Percentiles rank a stretch among this genome's conserved stretches.
Evolutionary conservation across 2,113 vertebrate genomes (phyloP).

Genomic region (Myotis davidii): DNA sequence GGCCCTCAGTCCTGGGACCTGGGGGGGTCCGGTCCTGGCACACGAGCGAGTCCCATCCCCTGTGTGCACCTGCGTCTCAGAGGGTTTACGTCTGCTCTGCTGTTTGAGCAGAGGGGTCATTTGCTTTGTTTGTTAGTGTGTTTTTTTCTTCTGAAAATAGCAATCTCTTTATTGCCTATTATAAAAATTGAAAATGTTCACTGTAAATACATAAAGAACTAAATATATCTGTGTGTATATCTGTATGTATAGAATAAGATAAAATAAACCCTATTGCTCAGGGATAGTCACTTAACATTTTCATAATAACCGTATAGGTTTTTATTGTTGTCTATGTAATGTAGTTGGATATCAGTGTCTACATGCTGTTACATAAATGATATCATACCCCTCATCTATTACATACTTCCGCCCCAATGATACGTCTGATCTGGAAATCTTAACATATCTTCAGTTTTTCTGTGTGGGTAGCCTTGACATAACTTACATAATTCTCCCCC

Average conservation of each 20-base stretch:
- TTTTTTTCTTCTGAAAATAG: background rate
- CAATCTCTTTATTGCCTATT: conserved; percentile 4
- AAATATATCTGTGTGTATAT: background rate
- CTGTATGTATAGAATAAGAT: background rate
- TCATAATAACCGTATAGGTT: background rate
- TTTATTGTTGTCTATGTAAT: background rate
- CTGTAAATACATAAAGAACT: background rate
- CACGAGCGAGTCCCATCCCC: background rate
- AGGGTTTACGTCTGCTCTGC: background rate
- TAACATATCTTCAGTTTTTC: background rate
- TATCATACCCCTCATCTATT: background rate
- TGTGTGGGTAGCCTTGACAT: background rate
- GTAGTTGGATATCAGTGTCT: background rate
- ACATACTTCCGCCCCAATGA: background rate
- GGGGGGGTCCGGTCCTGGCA: background rate
- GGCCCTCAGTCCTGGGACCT: background rate
- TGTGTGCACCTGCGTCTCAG: background rate
- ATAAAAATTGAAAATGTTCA: background rate
- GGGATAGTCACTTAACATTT: background rate
- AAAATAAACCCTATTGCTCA: background rate
- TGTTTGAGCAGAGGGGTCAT: background rate
- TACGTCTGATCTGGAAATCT: background rate
- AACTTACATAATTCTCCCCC: background rate
- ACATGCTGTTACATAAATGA: background rate
- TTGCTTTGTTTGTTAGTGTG: background rate